These are phyloP conservation scores for Noctua janthe DNA, from an alignment of 2,888 invertebrate species.

Conservation along the genomic window DNA sequence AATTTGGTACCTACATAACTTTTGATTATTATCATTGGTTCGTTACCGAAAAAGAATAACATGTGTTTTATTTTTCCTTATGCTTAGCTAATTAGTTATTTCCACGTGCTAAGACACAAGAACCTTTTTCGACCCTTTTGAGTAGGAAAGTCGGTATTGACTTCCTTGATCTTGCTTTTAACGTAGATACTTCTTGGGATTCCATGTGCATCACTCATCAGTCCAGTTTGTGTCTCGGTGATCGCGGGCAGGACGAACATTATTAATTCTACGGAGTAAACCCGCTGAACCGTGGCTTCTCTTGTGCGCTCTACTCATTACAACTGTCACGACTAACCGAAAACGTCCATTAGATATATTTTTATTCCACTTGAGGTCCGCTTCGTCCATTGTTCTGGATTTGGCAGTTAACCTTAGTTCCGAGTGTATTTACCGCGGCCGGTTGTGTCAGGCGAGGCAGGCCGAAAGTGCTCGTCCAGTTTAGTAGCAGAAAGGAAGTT, in stretches of 20 bases:
- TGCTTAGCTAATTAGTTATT: not conserved
- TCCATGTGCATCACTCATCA: not conserved
- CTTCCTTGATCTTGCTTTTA: not conserved
- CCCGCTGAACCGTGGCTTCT: not conserved
- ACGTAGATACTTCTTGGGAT: not conserved
- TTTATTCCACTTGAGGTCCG: slow-evolving; percentile 24
- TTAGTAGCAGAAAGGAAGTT: not conserved
- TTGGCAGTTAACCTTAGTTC: slow-evolving; percentile 21
- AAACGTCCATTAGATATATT: slow-evolving; percentile 8
- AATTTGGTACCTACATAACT: not conserved
- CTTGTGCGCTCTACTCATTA: not conserved
- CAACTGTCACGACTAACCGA: slow-evolving; percentile 21
- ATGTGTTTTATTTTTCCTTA: not conserved
- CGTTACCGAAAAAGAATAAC: not conserved
- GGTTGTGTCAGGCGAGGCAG: not conserved
- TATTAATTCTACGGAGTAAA: not conserved
- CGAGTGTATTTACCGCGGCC: not conserved
- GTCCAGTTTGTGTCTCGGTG: not conserved
- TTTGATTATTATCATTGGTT: not conserved
- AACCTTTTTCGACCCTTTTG: not conserved
- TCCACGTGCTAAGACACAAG: not conserved
- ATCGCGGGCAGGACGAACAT: not conserved
- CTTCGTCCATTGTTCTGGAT: slow-evolving; percentile 33
- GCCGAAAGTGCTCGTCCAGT: not conserved
- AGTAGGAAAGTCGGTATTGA: not conserved